phyloP scores from a whole-genome alignment of 1,140 invertebrate genomes.

The Chironomus tepperi region DNA sequence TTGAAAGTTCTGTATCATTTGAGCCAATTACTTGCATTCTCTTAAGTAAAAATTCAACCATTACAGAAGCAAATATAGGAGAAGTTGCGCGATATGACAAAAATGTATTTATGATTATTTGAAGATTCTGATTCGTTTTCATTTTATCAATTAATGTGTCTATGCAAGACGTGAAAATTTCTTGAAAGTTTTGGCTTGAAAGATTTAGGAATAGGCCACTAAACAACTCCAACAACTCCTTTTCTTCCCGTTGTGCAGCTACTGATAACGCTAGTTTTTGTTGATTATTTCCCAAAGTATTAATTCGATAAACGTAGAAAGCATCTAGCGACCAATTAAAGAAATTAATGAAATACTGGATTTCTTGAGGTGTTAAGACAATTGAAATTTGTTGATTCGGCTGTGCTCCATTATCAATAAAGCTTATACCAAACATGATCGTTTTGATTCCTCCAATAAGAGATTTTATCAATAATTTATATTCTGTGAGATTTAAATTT shows the following conservation, averaged over 20 bases:
- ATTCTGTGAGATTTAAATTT: slow-evolving; percentile 77
- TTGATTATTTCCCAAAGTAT: slow-evolving; percentile 36
- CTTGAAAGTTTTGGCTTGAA: slow-evolving; percentile 84
- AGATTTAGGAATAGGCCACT: slow-evolving; percentile 88
- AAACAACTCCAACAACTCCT: slow-evolving; percentile 85
- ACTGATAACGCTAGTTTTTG: slow-evolving; percentile 45
- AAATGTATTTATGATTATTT: slow-evolving; percentile 88
- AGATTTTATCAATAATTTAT: slow-evolving; percentile 81
- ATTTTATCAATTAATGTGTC: slow-evolving; percentile 87
- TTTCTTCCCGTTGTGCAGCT: slow-evolving; percentile 80
- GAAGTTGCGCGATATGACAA: slow-evolving; percentile 82
- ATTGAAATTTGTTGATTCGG: slow-evolving; percentile 38
- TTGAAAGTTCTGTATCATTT: slow-evolving; percentile 71
- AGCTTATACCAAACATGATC: slow-evolving; percentile 66
- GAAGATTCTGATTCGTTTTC: slow-evolving; percentile 76
- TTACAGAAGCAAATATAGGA: slow-evolving; percentile 86
- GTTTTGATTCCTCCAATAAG: slow-evolving; percentile 88
- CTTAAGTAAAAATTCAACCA: slow-evolving; percentile 85
- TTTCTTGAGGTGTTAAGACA: slow-evolving; percentile 81
- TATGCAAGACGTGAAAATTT: slow-evolving; percentile 85
- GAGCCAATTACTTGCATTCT: slow-evolving; percentile 94
- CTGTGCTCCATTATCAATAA: neutral
- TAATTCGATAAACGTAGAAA: slow-evolving; percentile 74
- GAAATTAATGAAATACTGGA: slow-evolving; percentile 75
- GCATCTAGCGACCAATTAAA: slow-evolving; percentile 86